Evolutionary conservation across 2,888 invertebrate genomes (phyloP).

Genomic region (Dyspetes luteomarginatus): DNA sequence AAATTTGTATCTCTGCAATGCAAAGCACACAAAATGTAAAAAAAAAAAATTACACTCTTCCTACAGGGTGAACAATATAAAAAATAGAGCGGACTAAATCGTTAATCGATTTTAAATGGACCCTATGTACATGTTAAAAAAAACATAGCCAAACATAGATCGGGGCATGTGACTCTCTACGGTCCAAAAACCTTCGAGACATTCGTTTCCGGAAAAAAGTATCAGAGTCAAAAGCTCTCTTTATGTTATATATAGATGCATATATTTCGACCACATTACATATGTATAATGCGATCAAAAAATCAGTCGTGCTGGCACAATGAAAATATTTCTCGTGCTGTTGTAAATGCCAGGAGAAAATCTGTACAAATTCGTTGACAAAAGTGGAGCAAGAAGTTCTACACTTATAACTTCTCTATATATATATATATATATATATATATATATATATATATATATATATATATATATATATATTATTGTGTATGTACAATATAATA

Average conservation of each 20-base stretch:
- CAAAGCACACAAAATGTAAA: too few relatives aligned
- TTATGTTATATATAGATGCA: conserved; percentile 6
- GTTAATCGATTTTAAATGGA: too few relatives aligned
- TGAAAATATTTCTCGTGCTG: conserved; percentile 11
- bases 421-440: background rate
- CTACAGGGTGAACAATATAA: too few relatives aligned
- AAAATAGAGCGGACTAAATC: too few relatives aligned
- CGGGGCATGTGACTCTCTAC: conserved; percentile 11
- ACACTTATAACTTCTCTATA: background rate
- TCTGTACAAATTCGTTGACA: conserved; percentile 24
- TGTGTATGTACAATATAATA: background rate
- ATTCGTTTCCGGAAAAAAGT: conserved; percentile 33
- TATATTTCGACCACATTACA: too few relatives aligned
- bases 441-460: background rate
- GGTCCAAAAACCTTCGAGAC: conserved; percentile 11
- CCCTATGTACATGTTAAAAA: background rate
- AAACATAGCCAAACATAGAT: background rate
- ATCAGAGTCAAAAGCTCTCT: background rate
- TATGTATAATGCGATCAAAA: background rate
- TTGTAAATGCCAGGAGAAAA: background rate
- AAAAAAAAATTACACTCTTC: too few relatives aligned
- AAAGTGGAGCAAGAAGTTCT: conserved; percentile 28
- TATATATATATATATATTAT: background rate
- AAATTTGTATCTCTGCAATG: too few relatives aligned
- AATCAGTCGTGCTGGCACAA: conserved; percentile 21